phyloP scores from a whole-genome alignment of 2,113 vertebrate species.

The Melospiza georgiana region DNA sequence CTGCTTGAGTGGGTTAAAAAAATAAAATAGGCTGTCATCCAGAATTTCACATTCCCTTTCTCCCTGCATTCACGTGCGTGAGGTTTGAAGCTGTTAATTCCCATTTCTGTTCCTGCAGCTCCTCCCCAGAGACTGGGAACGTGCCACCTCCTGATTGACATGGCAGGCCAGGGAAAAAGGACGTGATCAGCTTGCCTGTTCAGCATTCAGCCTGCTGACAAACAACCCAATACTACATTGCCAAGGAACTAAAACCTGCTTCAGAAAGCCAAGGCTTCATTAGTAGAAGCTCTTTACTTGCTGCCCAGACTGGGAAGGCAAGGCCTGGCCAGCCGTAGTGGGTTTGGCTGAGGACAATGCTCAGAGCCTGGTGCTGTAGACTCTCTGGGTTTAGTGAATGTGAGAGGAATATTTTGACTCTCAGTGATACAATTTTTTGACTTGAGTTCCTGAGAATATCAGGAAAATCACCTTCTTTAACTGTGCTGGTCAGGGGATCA shows the following conservation, averaged over 20 bases:
- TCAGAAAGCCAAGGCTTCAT: background rate
- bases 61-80: fast-evolving
- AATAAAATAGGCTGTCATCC: background rate
- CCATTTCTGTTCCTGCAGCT: background rate
- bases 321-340: fast-evolving
- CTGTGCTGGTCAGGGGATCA: fast-evolving
- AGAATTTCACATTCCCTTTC: background rate
- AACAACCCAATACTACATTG: background rate
- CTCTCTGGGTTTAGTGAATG: fast-evolving
- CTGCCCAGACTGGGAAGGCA: background rate
- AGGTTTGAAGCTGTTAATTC: background rate
- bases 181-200: background rate
- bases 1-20: background rate
- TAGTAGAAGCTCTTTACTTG: background rate
- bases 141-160: background rate
- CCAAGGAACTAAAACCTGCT: background rate
- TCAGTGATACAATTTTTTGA: background rate
- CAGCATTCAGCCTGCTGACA: background rate
- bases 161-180: background rate
- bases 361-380: fast-evolving
- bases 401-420: fast-evolving
- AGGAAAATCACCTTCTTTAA: background rate
- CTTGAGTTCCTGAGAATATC: background rate
- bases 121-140: background rate
- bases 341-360: background rate